Percentiles rank a stretch among this genome's conserved stretches.
Evolutionary conservation across 2,113 vertebrate genomes (phyloP).

Genomic region (Cisticola juncidis): DNA sequence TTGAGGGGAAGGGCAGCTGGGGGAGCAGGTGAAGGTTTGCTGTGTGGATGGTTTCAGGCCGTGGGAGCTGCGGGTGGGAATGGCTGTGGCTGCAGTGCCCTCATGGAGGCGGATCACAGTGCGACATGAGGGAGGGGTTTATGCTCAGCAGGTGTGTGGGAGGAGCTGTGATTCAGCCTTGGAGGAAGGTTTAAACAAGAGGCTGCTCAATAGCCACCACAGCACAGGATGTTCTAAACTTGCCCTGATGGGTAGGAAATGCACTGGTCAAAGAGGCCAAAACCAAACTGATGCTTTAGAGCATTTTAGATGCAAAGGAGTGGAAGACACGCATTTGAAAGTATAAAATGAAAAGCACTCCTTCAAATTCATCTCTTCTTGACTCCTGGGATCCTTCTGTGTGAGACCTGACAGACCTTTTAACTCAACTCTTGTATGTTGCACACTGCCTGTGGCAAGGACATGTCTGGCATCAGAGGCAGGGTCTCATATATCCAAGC

Average conservation of each 20-base stretch:
- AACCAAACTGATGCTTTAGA: background rate
- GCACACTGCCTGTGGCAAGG: background rate
- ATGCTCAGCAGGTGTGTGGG: background rate
- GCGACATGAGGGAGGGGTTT: background rate
- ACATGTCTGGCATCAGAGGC: background rate
- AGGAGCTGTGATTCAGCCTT: background rate
- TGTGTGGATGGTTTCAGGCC: background rate
- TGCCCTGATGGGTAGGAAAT: background rate
- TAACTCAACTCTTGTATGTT: background rate
- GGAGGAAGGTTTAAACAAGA: background rate
- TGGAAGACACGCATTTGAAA: background rate
- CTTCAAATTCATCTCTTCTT: background rate
- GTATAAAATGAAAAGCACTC: background rate
- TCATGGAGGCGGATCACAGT: background rate
- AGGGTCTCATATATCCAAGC: background rate
- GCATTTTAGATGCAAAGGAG: background rate
- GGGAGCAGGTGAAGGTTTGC: background rate
- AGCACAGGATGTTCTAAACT: background rate
- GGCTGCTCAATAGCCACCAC: background rate
- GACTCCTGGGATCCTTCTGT: background rate
- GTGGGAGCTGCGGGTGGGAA: background rate
- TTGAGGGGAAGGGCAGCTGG: background rate
- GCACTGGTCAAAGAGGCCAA: background rate
- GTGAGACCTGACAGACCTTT: background rate
- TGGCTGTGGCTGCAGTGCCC: background rate